Percentiles rank a stretch among this genome's conserved stretches.
Conservation (phyloP, 2,113 vertebrate genomes). For the Equus quagga region DNA sequence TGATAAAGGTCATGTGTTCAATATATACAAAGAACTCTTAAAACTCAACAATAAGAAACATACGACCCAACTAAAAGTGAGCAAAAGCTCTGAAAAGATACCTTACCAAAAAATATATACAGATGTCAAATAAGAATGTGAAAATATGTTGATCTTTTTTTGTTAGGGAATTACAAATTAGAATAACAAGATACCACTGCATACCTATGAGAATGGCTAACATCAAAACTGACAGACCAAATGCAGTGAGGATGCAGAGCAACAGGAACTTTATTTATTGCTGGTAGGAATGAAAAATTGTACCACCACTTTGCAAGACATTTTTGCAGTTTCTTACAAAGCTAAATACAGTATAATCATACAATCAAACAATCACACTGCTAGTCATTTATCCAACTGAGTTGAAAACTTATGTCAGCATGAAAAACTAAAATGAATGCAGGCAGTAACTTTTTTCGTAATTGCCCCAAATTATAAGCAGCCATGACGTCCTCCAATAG, state of each 20-base stretch:
- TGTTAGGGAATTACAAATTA: neutral
- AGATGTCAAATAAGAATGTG: neutral
- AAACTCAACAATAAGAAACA: neutral
- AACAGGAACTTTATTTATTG: neutral
- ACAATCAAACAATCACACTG: neutral
- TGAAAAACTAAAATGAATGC: neutral
- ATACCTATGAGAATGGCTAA: neutral
- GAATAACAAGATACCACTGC: neutral
- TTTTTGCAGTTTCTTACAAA: neutral
- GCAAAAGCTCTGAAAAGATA: neutral
- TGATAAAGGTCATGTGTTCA: neutral
- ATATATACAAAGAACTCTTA: neutral
- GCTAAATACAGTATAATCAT: neutral
- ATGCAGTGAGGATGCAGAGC: neutral
- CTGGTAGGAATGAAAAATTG: neutral
- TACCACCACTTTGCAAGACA: neutral
- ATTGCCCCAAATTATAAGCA: neutral
- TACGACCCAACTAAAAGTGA: neutral
- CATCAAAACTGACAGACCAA: neutral
- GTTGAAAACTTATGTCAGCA: neutral
- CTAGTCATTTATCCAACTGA: neutral
- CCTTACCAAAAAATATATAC: neutral
- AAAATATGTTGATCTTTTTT: neutral
- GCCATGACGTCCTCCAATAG: neutral
- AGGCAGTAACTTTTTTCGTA: neutral